A percentile compares a stretch with the other conserved stretches of the same genome.
phyloP scores from a whole-genome alignment of 92 coral and sea anemone species.

The Plumapathes pennacea region DNA sequence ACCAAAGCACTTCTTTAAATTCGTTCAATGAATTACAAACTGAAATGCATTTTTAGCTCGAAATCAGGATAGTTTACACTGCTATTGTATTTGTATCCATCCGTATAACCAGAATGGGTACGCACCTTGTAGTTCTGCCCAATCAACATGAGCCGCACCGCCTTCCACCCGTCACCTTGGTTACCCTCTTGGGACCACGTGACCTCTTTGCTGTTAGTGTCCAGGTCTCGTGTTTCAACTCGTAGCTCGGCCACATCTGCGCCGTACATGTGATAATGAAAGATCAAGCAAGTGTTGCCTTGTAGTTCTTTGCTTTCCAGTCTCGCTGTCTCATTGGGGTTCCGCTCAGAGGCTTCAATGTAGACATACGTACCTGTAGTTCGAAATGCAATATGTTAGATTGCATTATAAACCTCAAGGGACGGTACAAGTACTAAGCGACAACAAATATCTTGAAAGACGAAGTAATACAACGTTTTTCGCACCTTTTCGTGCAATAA shows the following conservation, averaged over 20 bases:
- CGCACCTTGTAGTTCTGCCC: slow-evolving; percentile 12
- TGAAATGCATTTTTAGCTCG: too few relatives aligned
- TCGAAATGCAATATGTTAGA: neutral
- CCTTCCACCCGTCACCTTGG: slow-evolving; percentile 45
- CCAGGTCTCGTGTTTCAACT: slow-evolving; percentile 23
- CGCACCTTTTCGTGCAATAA: too few relatives aligned
- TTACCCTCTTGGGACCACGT: slow-evolving; percentile 54
- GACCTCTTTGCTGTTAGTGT: slow-evolving; percentile 21
- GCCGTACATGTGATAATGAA: slow-evolving; percentile 71
- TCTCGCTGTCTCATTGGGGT: slow-evolving; percentile 20
- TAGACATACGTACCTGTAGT: slow-evolving; percentile 44
- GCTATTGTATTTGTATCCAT: too few relatives aligned
- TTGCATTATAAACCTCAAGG: neutral
- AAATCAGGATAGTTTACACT: too few relatives aligned
- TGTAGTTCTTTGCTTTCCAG: slow-evolving; percentile 47
- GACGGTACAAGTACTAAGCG: too few relatives aligned
- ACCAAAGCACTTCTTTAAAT: too few relatives aligned
- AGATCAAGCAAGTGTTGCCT: slow-evolving; percentile 32
- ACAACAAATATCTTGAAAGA: too few relatives aligned
- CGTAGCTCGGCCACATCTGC: slow-evolving; percentile 40
- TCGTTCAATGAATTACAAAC: too few relatives aligned
- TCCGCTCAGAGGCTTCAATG: slow-evolving; percentile 57
- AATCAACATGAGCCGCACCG: neutral
- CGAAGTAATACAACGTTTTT: too few relatives aligned
- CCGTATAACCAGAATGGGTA: too few relatives aligned